Conservation (phyloP, 2,797 vertebrate genomes). For the Lacerta bilineata region DNA sequence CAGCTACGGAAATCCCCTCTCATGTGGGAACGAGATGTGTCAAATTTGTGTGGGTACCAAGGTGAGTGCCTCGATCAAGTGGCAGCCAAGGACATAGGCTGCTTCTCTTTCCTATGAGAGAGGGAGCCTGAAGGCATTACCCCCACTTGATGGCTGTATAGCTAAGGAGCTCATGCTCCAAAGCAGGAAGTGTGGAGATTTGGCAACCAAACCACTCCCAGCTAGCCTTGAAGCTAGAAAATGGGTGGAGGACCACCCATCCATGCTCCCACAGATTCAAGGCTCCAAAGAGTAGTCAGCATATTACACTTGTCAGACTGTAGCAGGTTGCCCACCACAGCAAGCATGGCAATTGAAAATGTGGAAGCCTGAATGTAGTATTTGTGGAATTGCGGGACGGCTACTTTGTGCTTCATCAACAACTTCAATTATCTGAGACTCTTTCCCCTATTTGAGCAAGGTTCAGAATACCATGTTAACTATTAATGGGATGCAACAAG, state of each 20-base stretch:
- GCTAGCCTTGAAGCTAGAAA: neutral
- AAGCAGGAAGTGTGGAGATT: neutral
- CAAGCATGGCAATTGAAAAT: neutral
- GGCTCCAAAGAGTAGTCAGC: neutral
- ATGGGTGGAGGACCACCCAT: neutral
- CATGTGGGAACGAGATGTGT: neutral
- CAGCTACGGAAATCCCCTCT: neutral
- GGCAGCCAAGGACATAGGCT: neutral
- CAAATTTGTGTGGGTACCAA: neutral
- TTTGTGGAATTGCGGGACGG: constrained; percentile 2
- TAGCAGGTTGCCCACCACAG: neutral
- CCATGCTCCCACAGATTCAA: neutral
- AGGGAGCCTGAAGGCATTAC: neutral
- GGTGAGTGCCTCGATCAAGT: neutral
- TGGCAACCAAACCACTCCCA: neutral
- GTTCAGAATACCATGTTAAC: constrained; percentile 21
- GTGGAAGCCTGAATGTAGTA: neutral
- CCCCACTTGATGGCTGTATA: no score
- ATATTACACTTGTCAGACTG: neutral
- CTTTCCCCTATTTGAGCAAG: constrained; percentile 31
- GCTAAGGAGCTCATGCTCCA: neutral
- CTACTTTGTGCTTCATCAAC: constrained; percentile 21
- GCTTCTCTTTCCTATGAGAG: neutral
- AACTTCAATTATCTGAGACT: constrained; percentile 3
- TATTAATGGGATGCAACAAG: constrained; percentile 28